Evolutionary conservation across 2,888 invertebrate species (phyloP).

Genomic region (Nycteola revayana): DNA sequence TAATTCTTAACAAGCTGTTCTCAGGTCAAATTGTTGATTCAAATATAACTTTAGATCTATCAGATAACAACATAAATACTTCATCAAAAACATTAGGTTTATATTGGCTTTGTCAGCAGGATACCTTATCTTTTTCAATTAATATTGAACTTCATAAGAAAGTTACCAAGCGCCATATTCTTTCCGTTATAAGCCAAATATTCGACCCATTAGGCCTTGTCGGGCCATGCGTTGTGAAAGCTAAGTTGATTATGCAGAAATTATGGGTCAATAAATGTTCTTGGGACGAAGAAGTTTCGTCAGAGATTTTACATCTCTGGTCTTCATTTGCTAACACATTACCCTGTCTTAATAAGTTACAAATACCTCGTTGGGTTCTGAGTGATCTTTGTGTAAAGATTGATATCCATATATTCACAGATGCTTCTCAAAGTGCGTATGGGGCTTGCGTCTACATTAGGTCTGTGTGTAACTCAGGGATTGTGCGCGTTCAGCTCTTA

Average conservation of each 20-base stretch:
- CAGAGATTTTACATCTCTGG: not conserved
- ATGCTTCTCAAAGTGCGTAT: constrained; percentile 24
- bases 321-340: constrained; percentile 2
- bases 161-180: constrained; percentile 29
- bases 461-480: constrained; percentile 1
- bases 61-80: not conserved
- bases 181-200: constrained; percentile 20
- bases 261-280: constrained; percentile 21
- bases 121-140: constrained; percentile 23
- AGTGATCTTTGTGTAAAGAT: not conserved
- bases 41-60: no score
- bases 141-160: constrained; percentile 10
- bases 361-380: constrained; percentile 21
- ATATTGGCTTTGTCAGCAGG: constrained; percentile 23
- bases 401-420: constrained; percentile 29
- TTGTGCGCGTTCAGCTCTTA: constrained; percentile 14
- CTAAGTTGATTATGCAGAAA: constrained; percentile 26
- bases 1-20: not conserved
- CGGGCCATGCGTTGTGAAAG: constrained; percentile 22
- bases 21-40: not conserved
- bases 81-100: constrained; percentile 30
- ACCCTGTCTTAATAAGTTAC: constrained; percentile 12
- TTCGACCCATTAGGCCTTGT: constrained; percentile 26
- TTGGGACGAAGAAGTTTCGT: constrained; percentile 26
- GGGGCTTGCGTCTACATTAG: constrained; percentile 23